A percentile compares a stretch with the other conserved stretches of the same genome.
These are phyloP conservation scores for Labroides dimidiatus DNA, from an alignment of 2,797 vertebrate genomes.

Conservation along the genomic window DNA sequence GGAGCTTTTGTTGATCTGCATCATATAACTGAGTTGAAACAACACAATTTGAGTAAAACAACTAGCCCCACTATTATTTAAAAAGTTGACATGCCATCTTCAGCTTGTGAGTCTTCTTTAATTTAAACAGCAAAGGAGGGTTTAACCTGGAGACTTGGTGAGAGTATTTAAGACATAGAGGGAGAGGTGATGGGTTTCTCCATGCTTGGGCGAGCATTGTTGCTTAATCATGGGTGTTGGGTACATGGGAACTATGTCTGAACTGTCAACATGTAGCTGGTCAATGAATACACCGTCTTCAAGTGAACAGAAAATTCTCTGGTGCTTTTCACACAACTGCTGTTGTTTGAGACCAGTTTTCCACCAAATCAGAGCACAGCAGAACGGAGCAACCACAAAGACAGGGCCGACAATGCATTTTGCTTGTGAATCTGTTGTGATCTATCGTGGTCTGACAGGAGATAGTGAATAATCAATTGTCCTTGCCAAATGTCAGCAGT, in stretches of 20 bases:
- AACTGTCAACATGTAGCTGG: constrained; percentile 8
- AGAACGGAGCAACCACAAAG: background rate
- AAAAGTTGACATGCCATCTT: background rate
- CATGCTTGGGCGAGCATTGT: background rate
- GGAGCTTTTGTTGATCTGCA: constrained; percentile 19
- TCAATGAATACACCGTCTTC: background rate
- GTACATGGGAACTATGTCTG: background rate
- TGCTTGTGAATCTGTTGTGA: constrained; percentile 29
- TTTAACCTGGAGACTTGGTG: no score
- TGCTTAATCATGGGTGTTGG: constrained; percentile 17
- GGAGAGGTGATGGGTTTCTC: background rate
- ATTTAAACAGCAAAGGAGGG: no score
- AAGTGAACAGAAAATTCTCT: background rate
- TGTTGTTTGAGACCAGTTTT: constrained; percentile 9
- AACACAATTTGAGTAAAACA: background rate
- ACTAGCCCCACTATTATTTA: background rate
- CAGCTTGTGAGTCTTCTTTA: background rate
- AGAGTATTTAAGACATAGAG: no score
- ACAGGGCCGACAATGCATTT: constrained; percentile 40
- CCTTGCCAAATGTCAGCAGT: constrained; percentile 65
- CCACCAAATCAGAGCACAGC: background rate
- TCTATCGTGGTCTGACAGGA: constrained; percentile 57
- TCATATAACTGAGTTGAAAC: constrained; percentile 12
- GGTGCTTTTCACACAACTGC: background rate
- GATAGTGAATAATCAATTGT: constrained; percentile 70